Base-by-base conservation (phyloP, 2,113 vertebrate genomes). In the Proteles cristata region DNA sequence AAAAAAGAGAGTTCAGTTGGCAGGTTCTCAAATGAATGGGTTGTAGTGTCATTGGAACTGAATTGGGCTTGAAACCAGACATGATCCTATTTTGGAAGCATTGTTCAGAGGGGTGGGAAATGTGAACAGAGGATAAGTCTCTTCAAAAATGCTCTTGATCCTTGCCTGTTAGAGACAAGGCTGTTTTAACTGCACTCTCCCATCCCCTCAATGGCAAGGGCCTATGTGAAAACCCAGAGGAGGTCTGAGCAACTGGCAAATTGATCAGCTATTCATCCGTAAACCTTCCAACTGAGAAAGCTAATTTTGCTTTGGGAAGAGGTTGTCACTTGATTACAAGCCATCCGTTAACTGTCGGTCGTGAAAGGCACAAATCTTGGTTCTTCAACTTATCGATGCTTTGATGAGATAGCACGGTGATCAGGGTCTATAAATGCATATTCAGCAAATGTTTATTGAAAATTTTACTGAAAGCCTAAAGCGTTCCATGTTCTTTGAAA, bases 51-150 rank as follows among this genome's bases (percentile, higher is more conserved):
- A 92, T 90, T 96, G 96, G 96, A 95, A 97, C 82, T 98, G 97
- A 98, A 97, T 95, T 93, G 92, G 97, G 97, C 96, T 96, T 97
- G 82, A 97, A 97, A 98, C 97, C 94, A 98, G 95, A 96, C 97
- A 95, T 97, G 97, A 96, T 97, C 95, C 97, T 97, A 94, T 98
- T 98, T 98, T 98, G 97, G 96, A 98, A 97, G 85, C 95, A 94
- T 98, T 97, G 95, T 97, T 97, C 94, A 81, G 95, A 97, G 58
- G 94, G 95, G 97, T 96, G 97, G 96, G 97, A 96, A 98, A 97
- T 98, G 97, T 73, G 98, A 97, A 87, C 95, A 97, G 97, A 97
- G 97, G 97, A 91, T 94, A 97, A 95, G 86, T 94, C 96, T 97
- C 96, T 97, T 95, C 91, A 97, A 39, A 96, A 93, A 90, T 68